phyloP scores from a whole-genome alignment of 2,797 vertebrate species.

The Luscinia luscinia region DNA sequence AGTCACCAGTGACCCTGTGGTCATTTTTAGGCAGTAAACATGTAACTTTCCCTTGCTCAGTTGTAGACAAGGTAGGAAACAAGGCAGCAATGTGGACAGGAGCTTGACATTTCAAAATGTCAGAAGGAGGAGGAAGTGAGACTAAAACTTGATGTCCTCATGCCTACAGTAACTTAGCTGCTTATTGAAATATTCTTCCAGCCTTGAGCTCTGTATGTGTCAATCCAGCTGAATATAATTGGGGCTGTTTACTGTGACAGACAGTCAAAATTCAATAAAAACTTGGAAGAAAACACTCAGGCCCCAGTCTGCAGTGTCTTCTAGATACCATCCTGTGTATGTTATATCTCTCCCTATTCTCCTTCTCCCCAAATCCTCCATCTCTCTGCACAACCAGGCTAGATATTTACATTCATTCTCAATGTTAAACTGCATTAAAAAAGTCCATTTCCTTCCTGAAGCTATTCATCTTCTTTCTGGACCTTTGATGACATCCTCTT shows the following conservation, averaged over 20 bases:
- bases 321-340: background rate
- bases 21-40: background rate
- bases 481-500: slow-evolving; percentile 23
- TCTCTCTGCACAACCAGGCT: background rate
- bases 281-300: background rate
- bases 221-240: slow-evolving; percentile 60
- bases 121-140: background rate
- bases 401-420: slow-evolving; percentile 5
- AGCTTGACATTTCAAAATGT: slow-evolving; percentile 55
- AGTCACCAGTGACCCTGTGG: background rate
- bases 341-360: background rate
- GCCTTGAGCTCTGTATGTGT: slow-evolving; percentile 23
- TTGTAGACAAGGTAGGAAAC: background rate
- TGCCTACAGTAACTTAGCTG: slow-evolving; percentile 28
- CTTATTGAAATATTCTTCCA: slow-evolving; percentile 29
- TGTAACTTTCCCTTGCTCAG: background rate
- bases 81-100: background rate
- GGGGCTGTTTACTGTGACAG: slow-evolving; percentile 41
- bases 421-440: background rate
- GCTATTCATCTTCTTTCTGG: background rate
- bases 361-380: background rate
- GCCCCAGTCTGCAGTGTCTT: background rate
- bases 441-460: background rate
- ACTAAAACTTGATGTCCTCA: slow-evolving; percentile 25
- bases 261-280: background rate